Evolutionary conservation across 2,113 vertebrate genomes (phyloP).

Genomic region (Colius striatus): DNA sequence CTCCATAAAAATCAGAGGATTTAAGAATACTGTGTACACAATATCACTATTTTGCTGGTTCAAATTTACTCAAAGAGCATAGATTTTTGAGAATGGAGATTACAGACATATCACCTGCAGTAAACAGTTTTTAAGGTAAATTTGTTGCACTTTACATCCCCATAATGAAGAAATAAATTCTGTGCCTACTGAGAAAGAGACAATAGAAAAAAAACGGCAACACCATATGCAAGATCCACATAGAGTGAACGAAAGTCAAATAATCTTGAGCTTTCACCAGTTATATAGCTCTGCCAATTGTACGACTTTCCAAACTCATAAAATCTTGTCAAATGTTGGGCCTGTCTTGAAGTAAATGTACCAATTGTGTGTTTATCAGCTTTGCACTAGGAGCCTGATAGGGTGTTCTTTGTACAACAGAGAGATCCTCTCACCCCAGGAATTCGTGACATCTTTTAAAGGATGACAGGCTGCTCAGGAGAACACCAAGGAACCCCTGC

Average conservation of each 20-base stretch:
- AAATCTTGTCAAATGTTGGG: accelerated
- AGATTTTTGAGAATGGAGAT: background rate
- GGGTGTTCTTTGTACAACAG: accelerated
- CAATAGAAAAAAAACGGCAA: background rate
- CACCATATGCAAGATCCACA: background rate
- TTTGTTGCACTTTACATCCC: background rate
- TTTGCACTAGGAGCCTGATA: background rate
- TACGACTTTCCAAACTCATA: background rate
- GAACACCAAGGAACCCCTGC: background rate
- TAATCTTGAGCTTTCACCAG: background rate
- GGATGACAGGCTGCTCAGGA: background rate
- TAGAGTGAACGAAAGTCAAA: background rate
- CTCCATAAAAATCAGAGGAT: background rate
- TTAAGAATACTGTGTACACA: background rate
- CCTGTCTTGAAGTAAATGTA: background rate
- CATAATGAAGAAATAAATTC: background rate
- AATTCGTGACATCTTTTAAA: accelerated
- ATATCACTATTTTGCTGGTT: background rate
- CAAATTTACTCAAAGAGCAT: background rate
- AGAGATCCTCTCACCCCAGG: background rate
- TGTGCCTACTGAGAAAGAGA: background rate
- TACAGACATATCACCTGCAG: background rate
- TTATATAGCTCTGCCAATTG: background rate
- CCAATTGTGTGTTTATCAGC: background rate
- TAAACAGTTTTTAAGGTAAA: background rate